Evolutionary conservation across 2,888 invertebrate genomes (phyloP), one percentile per base, ranked within the genome.

Genomic region (Craniophora ligustri): DNA sequence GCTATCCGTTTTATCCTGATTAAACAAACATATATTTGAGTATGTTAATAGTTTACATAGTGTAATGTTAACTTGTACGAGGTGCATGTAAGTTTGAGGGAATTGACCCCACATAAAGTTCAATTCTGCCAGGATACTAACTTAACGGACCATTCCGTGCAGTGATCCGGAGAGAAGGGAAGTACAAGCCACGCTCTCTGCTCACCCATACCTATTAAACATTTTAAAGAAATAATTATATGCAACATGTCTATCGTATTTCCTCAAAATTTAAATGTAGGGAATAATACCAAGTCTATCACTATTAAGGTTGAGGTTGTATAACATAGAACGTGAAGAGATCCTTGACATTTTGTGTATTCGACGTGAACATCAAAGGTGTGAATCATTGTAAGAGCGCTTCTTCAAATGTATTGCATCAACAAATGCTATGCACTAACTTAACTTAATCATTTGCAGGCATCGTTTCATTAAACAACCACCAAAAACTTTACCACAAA

Each of bases 101-200:
- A 69, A 71, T 78, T 76, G 73, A 77, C 75, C 70, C 61, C 67
- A 62, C 59, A 74, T 70, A 74, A 73, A 74, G 80, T 80, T 84
- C 76, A 81, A 67, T 75, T 49, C 51, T 59, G 55, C 36, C 50
- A 68, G 66, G 68, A 71, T 69, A 72, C 58, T 73, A 74, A 66
- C 77, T 72, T 77, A 82, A 83, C 84, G 81, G 83, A 77, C 79
- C 73, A 69, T 77, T 74, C 73, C 80, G 79, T 64, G 76, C 85
- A 83, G 75, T 84, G 84, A 80, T 79, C 82, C 84, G 81, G 49
- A 71, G 72, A 73, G 76, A 67, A 75, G 76, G 79, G 78, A 84
- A 82, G 77, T 75, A 78, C 66, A 72, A 72, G 84, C 82, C 80
- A 82, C 82, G 82, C 77, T 82, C 72, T 66, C 64, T 79, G 77